A percentile compares a stretch with the other conserved stretches of the same genome.
Conservation (phyloP, 1,140 invertebrate genomes). For the Calephelis virginiensis region DNA sequence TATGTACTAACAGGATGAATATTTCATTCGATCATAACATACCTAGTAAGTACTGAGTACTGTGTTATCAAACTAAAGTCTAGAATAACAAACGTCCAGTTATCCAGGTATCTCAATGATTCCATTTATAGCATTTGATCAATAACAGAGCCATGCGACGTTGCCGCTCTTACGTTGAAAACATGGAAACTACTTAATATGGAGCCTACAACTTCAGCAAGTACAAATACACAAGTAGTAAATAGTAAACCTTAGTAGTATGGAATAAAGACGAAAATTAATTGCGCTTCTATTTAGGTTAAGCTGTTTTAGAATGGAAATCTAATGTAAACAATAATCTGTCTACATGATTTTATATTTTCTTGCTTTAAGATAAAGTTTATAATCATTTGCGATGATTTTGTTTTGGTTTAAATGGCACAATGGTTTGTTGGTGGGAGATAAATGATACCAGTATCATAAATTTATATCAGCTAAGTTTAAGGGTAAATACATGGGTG, state of each 20-base stretch:
- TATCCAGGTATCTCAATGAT: constrained; percentile 27
- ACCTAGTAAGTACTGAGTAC: no score
- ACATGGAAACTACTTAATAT: constrained; percentile 31
- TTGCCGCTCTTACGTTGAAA: constrained; percentile 46
- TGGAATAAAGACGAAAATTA: neutral
- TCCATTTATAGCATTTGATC: constrained; percentile 49
- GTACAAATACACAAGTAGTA: neutral
- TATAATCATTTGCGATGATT: constrained; percentile 21
- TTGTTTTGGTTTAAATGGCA: constrained; percentile 34
- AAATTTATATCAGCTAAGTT: neutral
- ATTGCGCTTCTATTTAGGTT: neutral
- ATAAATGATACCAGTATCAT: neutral
- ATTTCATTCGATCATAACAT: no score
- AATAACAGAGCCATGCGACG: constrained; percentile 39
- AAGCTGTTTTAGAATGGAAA: constrained; percentile 27
- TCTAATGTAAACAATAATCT: constrained; percentile 36
- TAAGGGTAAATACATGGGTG: neutral
- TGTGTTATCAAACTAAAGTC: no score
- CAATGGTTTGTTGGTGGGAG: constrained; percentile 33
- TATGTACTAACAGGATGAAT: no score
- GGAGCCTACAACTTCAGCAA: constrained; percentile 11
- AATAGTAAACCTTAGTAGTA: constrained; percentile 22
- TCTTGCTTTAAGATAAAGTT: constrained; percentile 5
- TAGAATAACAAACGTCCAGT: constrained; percentile 12
- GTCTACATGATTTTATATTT: constrained; percentile 3